phyloP scores from a whole-genome alignment of 2,888 invertebrate species.

The Platycheirus rosarum region DNA sequence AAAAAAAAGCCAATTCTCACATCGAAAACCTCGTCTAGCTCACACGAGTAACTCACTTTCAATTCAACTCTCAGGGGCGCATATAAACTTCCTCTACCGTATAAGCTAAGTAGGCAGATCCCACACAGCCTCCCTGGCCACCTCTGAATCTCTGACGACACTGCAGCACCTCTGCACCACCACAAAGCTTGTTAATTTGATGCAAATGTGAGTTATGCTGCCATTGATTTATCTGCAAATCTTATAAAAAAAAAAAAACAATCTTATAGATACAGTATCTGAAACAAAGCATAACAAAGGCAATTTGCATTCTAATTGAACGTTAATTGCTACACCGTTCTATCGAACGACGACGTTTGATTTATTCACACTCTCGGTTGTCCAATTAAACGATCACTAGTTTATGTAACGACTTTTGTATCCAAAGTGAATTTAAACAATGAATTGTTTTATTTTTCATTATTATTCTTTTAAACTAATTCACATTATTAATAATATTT shows the following conservation, averaged over 20 bases:
- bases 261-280: conserved; percentile 45
- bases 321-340: conserved; percentile 57
- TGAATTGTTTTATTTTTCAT: conserved; percentile 15
- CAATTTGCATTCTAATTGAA: conserved; percentile 72
- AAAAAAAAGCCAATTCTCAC: background rate
- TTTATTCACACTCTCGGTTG: conserved; percentile 51
- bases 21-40: background rate
- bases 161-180: too few relatives aligned
- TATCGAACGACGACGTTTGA: conserved; percentile 40
- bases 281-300: conserved; percentile 45
- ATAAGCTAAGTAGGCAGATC: conserved; percentile 42
- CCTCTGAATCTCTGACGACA: too few relatives aligned
- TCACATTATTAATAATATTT: conserved; percentile 27
- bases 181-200: conserved; percentile 20
- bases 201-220: conserved; percentile 62
- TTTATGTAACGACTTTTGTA: conserved; percentile 29
- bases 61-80: conserved; percentile 24
- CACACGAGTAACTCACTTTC: conserved; percentile 11
- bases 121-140: conserved; percentile 39
- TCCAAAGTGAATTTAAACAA: conserved; percentile 46
- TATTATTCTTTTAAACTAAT: background rate
- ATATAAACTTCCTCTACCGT: conserved; percentile 53
- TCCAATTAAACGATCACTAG: conserved; percentile 6
- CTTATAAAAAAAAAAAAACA: conserved; percentile 17
- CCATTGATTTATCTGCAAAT: conserved; percentile 52